These are phyloP conservation scores for Montipora capricornis DNA, from an alignment of 64 coral and sea anemone genomes.

Conservation along the genomic window DNA sequence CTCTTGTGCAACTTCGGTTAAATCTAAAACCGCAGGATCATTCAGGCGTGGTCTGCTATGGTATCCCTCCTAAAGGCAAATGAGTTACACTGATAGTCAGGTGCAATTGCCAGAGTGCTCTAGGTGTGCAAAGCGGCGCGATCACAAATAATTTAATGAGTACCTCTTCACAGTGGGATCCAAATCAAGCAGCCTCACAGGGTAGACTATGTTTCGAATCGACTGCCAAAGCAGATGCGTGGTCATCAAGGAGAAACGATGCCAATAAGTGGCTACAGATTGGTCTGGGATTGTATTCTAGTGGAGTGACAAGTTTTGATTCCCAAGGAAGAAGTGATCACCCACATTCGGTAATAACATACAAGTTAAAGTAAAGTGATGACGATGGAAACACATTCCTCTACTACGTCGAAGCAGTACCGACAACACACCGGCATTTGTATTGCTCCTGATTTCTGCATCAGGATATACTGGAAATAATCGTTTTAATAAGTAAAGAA, in stretches of 20 bases:
- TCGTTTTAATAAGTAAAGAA: no score
- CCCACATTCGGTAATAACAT: constrained; percentile 14
- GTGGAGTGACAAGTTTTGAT: neutral
- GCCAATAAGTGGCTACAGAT: constrained; percentile 19
- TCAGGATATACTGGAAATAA: no score
- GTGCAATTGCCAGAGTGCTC: neutral
- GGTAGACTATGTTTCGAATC: neutral
- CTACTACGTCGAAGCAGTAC: neutral
- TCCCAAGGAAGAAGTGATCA: neutral
- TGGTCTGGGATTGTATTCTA: neutral
- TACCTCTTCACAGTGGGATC: constrained; percentile 3
- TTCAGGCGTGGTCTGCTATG: no score
- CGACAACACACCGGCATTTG: no score
- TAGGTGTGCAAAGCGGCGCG: constrained; percentile 7
- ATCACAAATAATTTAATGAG: neutral
- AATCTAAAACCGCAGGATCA: no score
- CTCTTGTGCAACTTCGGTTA: no score
- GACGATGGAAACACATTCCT: neutral
- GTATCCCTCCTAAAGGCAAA: neutral
- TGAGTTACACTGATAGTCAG: no score
- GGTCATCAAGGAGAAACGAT: constrained; percentile 3
- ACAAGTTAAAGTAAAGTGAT: neutral
- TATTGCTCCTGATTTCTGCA: no score
- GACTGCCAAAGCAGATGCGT: neutral
- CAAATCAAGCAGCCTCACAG: neutral